Evolutionary conservation across 2,888 invertebrate genomes (phyloP).

Genomic region (Rhagophthalmus giganteus): DNA sequence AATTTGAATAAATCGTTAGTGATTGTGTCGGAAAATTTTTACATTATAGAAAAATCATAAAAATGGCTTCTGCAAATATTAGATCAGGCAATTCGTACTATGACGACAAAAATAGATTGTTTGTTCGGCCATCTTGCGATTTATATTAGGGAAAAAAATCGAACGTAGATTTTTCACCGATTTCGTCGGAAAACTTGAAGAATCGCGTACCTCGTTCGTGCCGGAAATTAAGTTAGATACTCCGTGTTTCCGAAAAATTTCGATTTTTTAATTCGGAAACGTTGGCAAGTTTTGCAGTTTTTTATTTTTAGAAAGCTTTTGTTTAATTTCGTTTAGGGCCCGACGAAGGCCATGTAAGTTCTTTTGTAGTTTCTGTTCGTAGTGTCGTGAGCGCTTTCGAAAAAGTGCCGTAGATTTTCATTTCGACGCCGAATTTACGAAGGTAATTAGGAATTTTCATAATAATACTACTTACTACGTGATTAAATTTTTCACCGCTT

Average conservation of each 20-base stretch:
- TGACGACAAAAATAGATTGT: conserved; percentile 54
- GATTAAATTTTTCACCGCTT: conserved; percentile 18
- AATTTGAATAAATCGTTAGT: conserved; percentile 1
- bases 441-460: no score
- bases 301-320: conserved; percentile 30
- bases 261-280: conserved; percentile 10
- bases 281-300: conserved; percentile 11
- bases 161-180: no score
- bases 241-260: no score
- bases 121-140: conserved; percentile 54
- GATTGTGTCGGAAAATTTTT: not conserved
- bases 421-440: no score
- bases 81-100: conserved; percentile 34
- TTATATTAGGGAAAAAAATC: conserved; percentile 32
- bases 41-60: conserved; percentile 16
- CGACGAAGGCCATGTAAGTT: conserved; percentile 2
- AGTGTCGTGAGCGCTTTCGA: no score
- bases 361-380: no score
- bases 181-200: no score
- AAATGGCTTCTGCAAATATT: conserved; percentile 45
- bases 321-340: conserved; percentile 21
- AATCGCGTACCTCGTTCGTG: no score
- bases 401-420: no score
- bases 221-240: no score
- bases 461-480: no score